phyloP scores from a whole-genome alignment of 2,113 vertebrate species.

The Ranitomeya imitator region DNA sequence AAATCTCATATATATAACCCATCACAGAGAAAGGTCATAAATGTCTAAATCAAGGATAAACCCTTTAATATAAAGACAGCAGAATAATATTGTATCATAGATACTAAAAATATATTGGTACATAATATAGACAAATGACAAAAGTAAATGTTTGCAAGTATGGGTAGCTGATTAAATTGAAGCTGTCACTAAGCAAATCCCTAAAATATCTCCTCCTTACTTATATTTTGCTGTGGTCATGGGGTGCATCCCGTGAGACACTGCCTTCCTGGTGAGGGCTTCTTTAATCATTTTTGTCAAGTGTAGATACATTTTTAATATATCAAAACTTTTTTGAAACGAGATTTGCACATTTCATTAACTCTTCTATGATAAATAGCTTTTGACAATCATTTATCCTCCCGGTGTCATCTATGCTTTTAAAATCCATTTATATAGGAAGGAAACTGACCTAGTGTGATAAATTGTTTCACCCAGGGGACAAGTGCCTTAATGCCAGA shows the following conservation, averaged over 20 bases:
- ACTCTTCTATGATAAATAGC: conserved; percentile 9
- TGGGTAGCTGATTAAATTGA: too few relatives aligned
- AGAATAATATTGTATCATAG: too few relatives aligned
- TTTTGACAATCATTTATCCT: conserved; percentile 23
- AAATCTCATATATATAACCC: too few relatives aligned
- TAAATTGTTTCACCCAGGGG: conserved; percentile 29
- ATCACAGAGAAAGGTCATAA: too few relatives aligned
- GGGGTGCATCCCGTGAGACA: background rate
- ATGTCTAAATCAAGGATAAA: too few relatives aligned
- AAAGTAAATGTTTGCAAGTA: too few relatives aligned
- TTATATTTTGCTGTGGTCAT: background rate
- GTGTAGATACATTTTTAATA: conserved; percentile 3
- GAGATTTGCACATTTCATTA: conserved; percentile 35
- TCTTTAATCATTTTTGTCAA: conserved; percentile 25
- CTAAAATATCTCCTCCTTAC: too few relatives aligned
- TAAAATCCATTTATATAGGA: conserved; percentile 34
- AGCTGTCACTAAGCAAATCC: too few relatives aligned
- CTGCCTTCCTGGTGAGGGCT: background rate
- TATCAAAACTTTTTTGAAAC: conserved; percentile 11
- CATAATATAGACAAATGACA: too few relatives aligned
- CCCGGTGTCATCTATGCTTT: background rate
- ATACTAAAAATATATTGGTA: too few relatives aligned
- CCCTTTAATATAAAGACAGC: too few relatives aligned
- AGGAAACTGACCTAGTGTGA: conserved; percentile 33
- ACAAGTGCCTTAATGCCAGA: conserved; percentile 35